Base-by-base conservation (phyloP, 2,113 vertebrate genomes). In the Tricholaema leucomelas region DNA sequence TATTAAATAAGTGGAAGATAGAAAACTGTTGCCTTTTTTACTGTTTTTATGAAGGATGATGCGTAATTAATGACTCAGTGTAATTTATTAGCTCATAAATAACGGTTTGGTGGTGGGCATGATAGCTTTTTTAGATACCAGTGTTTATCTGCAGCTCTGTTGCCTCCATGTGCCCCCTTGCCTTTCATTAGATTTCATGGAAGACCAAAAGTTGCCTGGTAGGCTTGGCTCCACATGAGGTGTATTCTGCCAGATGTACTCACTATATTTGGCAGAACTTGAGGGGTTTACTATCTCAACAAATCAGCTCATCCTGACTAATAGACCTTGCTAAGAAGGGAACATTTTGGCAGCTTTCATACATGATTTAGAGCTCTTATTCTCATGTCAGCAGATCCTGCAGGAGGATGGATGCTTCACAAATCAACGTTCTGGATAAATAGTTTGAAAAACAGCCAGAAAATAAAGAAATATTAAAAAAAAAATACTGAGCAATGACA, bases 341-440 rank as follows among this genome's bases (percentile, higher is more conserved):
- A 95, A 94, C 79, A 90, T 94, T 93, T 87, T 96, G 88, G 85
- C 65, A 96, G 66, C 90, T 92, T 96, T 94, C 91, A 15, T 84
- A 38, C 44, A 15, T 60, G 35, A 85, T 83, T 85, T 77, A 81
- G 84, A 92, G 24, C 90, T 89, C 48, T 35, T 95, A 6, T 90
- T 79, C 40, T 90, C 79, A 40, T 7, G 8, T 92, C 30, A 65
- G 55, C 85, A 92, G 79, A 38, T 76, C 71, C 81, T 90, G 42
- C 59, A 95, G 90, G 90, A 94, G 92, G 94, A 95, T 87, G 96
- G 85, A 82, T 56, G 58, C 84, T 75, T 77, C 88, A 31, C 66
- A 90, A 91, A 46, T 85, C 55, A 88, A 85, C 4, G 0, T 75
- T 79, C 24, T 77, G 46, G 48, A 84, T 48, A 96, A 90, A 90